A percentile compares a stretch with the other conserved stretches of the same genome.
Conservation (phyloP, 2,797 vertebrate species). For the Rhynchotus rufescens region DNA sequence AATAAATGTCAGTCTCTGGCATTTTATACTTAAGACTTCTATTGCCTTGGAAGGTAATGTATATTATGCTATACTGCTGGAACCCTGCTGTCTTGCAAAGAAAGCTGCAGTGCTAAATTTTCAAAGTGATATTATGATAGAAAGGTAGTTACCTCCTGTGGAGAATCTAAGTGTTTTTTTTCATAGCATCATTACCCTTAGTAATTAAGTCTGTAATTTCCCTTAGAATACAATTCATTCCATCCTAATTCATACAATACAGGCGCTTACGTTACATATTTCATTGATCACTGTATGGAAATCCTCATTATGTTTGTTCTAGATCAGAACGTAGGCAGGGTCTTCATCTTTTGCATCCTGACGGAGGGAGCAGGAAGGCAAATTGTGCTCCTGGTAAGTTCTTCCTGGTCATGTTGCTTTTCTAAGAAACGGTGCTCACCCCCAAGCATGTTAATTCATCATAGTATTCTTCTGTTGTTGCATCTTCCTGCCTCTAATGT, state of each 20-base stretch:
- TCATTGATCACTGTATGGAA: slow-evolving; percentile 40
- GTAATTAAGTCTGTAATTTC: slow-evolving; percentile 71
- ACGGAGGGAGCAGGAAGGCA: not conserved
- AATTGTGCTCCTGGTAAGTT: not conserved
- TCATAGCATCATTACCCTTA: slow-evolving; percentile 51
- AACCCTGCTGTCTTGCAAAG: slow-evolving; percentile 8
- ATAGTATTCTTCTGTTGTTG: not conserved
- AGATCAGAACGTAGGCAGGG: not conserved
- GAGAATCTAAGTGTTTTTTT: slow-evolving; percentile 47
- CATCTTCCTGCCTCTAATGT: not conserved
- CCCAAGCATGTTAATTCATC: not conserved
- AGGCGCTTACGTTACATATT: not conserved
- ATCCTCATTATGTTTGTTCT: slow-evolving; percentile 23
- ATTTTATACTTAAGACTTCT: not conserved
- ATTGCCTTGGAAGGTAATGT: not conserved
- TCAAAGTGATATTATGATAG: slow-evolving; percentile 14
- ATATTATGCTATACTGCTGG: not conserved
- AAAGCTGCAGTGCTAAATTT: slow-evolving; percentile 39
- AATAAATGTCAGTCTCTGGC: not conserved
- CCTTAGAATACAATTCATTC: slow-evolving; percentile 53
- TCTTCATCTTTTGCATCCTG: not conserved
- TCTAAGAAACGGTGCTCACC: not conserved
- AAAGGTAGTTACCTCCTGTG: slow-evolving; percentile 59
- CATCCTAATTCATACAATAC: slow-evolving; percentile 42
- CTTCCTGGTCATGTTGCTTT: not conserved